phyloP scores from a whole-genome alignment of 2,888 invertebrate genomes.

The Diaprepes abbreviatus region DNA sequence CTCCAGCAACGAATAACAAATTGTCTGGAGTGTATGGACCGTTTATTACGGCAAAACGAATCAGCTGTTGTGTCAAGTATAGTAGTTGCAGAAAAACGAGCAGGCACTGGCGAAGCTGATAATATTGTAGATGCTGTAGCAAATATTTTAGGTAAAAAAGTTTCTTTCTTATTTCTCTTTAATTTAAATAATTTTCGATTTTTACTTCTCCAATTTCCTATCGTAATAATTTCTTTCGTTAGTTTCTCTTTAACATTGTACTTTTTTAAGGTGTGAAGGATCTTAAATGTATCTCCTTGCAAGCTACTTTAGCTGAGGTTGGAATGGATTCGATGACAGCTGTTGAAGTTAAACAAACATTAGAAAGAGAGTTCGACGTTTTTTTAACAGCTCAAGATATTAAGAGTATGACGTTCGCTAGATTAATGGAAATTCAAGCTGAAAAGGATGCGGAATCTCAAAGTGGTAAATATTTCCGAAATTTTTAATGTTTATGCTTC shows the following conservation, averaged over 20 bases:
- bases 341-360: conserved; percentile 93
- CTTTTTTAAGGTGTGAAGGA: conserved; percentile 63
- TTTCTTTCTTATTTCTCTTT: not conserved
- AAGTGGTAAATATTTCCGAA: not conserved
- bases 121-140: conserved; percentile 80
- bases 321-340: conserved; percentile 99
- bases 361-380: conserved; percentile 91
- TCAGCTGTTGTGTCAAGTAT: conserved; percentile 82
- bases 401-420: conserved; percentile 82
- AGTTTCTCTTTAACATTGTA: not conserved
- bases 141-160: conserved; percentile 71
- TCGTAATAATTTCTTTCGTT: conserved; percentile 68
- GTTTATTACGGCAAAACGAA: conserved; percentile 76
- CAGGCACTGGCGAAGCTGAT: conserved; percentile 73
- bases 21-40: conserved; percentile 75
- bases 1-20: conserved; percentile 77
- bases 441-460: not conserved
- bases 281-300: conserved; percentile 78
- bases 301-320: conserved; percentile 86
- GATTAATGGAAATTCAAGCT: conserved; percentile 59
- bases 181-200: too few species aligned
- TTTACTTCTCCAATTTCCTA: not conserved
- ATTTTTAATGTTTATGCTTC: too few species aligned
- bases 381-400: conserved; percentile 89
- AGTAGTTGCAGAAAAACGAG: conserved; percentile 86